Evolutionary conservation across 2,113 vertebrate genomes (phyloP), one percentile per base, ranked within the genome.

Genomic region (Pavo muticus): DNA sequence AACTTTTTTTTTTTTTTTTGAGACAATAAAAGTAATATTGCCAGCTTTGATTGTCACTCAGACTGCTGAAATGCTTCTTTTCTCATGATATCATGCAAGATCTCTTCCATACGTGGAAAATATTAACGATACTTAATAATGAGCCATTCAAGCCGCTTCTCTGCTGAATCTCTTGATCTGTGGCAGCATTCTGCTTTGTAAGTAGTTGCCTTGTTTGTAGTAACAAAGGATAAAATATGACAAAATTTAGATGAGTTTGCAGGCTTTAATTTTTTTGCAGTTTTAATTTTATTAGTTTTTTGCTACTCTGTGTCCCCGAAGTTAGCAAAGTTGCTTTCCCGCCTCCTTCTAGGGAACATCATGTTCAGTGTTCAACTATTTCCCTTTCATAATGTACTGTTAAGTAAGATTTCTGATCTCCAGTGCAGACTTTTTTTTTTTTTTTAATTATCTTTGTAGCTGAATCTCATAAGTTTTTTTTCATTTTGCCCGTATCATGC

Each of bases 381-480:
- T 76, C 11, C 25, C 48, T 89, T 73, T 92, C 17, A 6, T 65
- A 56, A 25, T 0, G 0, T 56, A 45, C 30, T 61, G 9, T 63
- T 76, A 74, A 82, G 30, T 65, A 82, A 44, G 11, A 45, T 70
- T 94, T 91, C 70, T 59, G 10, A 50, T 89, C 45, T 89, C 40
- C n/a, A 72, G 44, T 42, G 25, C 40, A 69, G 73, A 65, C 32
- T 59, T 68, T 0, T 4, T 67, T 47, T 80, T 87, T 80, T 47
- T 77, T 87, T 79, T 76, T 52, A 14, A 56, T 83, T 94, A 6
- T 35, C 37, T 78, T 88, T 48, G 61, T 10, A 71, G 23, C 14
- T 77, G 77, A 47, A 80, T 88, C 35, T 87, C 35, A 6, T 16
- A 60, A 60, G 5, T 80, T 87, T 83, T 91, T 63, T 89, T 89